Evolutionary conservation across 2,888 invertebrate species (phyloP).

Genomic region (Cephus pulcher): DNA sequence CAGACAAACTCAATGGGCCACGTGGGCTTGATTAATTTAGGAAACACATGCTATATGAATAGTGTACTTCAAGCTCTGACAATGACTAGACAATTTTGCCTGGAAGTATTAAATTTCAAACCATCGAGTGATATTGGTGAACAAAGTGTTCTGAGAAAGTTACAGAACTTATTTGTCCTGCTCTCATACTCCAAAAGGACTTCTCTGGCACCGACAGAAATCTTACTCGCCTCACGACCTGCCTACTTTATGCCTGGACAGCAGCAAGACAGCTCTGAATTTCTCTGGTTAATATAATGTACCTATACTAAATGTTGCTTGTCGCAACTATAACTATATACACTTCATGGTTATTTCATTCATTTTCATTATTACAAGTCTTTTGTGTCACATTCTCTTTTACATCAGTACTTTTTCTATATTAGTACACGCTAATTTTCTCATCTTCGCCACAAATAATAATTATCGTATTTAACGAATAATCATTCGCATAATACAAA

Average conservation of each 20-base stretch:
- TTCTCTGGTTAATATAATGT: conserved; percentile 72
- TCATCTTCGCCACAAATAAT: not conserved
- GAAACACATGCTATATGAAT: conserved; percentile 93
- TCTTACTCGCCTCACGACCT: conserved; percentile 79
- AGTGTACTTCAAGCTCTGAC: conserved; percentile 86
- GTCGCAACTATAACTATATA: not conserved
- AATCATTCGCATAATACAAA: not conserved
- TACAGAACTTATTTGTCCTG: conserved; percentile 81
- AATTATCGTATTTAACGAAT: not conserved
- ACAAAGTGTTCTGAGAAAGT: conserved; percentile 68
- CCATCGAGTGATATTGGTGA: conserved; percentile 28
- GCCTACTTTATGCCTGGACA: conserved; percentile 81
- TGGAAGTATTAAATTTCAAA: conserved; percentile 70
- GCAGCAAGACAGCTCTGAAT: conserved; percentile 92
- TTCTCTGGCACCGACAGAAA: conserved; percentile 78
- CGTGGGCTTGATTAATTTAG: conserved; percentile 84
- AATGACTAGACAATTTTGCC: conserved; percentile 84
- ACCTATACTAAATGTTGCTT: not conserved
- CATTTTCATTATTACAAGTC: not conserved
- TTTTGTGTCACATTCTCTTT: conserved; percentile 6
- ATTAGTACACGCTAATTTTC: not conserved
- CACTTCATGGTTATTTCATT: not conserved
- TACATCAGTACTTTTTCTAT: not conserved
- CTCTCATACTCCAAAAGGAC: conserved; percentile 76
- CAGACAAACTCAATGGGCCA: conserved; percentile 81